Evolutionary conservation across 1,140 invertebrate genomes (phyloP), one percentile per base, ranked within the genome.

Genomic region (Hyposmocoma kahamanoa): DNA sequence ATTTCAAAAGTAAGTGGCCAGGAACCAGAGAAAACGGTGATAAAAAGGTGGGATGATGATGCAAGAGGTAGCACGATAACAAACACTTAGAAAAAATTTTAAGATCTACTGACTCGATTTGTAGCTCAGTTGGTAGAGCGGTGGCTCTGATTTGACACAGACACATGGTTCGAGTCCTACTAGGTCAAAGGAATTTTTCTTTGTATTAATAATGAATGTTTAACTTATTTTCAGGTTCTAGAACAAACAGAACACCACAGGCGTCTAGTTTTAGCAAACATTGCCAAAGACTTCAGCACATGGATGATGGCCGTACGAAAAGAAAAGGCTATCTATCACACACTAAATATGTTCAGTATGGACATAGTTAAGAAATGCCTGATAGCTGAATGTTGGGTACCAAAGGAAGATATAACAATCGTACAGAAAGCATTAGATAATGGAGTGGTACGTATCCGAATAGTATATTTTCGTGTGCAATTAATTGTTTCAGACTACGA

Each of bases 311-410:
- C 96, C 86, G 95, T 97, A 4, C 80, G 92, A 3, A 96, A 97
- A 73, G 92, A 92, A 87, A 95, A 95, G 67, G 93, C 93, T 0
- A 94, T 94, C 47, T 95, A 95, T 70, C 92, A 83, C 42, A 82
- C 71, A 0, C 62, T 83, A 11, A 85, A 85, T 52, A 82, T 85
- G 80, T 85, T 85, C 82, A 94, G 93, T 64, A 90, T 94, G 88
- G 93, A 94, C 64, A 92, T 94, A 0, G 92, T 93, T 10, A 95
- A 96, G 72, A 93, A 93, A 56, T 97, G 95, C 83, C 87, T 98
- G 11, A 96, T 98, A 51, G 96, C 93, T 1, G 96, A 98, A 84
- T 96, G 95, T 72, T 98, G 96, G 96, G 93, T 96, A 50, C 94
- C 96, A 0, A 88, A 90, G 2, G 76, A 89, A 18, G 95, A 97